Evolutionary conservation across 2,113 vertebrate species (phyloP), one percentile per base, ranked within the genome.

Genomic region (Forbesichthys agassizii): DNA sequence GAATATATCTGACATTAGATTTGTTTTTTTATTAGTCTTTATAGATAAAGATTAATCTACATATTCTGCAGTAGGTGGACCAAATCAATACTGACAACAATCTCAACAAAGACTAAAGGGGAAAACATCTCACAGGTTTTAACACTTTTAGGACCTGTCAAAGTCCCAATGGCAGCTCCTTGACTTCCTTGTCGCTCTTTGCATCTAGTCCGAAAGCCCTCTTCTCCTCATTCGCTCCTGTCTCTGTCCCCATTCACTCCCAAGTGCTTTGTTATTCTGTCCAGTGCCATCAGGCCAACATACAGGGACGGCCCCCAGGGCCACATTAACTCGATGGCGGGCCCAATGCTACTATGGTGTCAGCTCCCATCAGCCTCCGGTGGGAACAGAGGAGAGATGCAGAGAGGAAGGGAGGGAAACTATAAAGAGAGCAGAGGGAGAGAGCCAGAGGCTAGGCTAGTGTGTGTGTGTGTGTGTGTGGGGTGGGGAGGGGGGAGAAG

Each of bases 311-410:
- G 71, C 83, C 85, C 89, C 11, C 14, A 55, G 9, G 84, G 87
- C 74, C 73, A 88, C 84, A 90, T 87, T 89, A 91, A 83, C 80
- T 87, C 56, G 9, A 73, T 18, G 48, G 75, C 70, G 83, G 83
- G 88, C 84, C 88, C 87, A 90, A 90, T 83, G 79, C 78, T 85
- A 86, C 84, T 77, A 77, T 83, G 84, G 77, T 49, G 82, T 92
- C 89, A 87, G 79, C 76, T 86, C 75, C 85, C 82, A 89, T 90
- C 89, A 92, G 75, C 80, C 78, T 87, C 86, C 78, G 77, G 85
- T 76, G 73, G 18, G 12, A 4, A 27, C 18, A 64, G 48, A 14
- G 53, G 53, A 73, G 9, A 55, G 48, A 46, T 10, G 27, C 16
- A 42, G 57, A 60, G 16, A 66, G 70, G 42, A 47, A 12, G 13